phyloP scores from a whole-genome alignment of 2,888 invertebrate genomes.

The Ormyrus nitidulus region DNA sequence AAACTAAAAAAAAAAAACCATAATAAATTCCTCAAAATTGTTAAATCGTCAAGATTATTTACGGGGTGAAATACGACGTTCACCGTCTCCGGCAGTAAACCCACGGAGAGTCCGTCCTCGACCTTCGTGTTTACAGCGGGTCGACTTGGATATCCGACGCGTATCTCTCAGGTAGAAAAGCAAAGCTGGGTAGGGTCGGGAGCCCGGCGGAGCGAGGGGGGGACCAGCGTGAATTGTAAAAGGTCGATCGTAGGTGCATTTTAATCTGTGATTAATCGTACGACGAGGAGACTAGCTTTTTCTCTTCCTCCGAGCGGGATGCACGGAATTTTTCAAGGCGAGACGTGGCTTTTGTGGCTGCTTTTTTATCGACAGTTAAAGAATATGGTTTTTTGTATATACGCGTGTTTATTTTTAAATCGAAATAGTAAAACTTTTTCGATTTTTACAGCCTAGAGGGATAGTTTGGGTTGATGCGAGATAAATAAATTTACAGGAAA shows the following conservation, averaged over 20 bases:
- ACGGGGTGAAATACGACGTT: too few relatives aligned
- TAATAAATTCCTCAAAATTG: too few relatives aligned
- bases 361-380: not conserved
- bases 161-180: constrained; percentile 48
- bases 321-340: constrained; percentile 10
- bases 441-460: too few relatives aligned
- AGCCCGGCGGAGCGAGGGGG: not conserved
- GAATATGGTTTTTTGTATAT: not conserved
- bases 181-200: constrained; percentile 31
- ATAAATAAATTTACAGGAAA: not conserved
- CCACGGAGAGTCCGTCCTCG: not conserved
- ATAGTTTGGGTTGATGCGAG: too few relatives aligned
- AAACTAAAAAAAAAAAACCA: too few relatives aligned
- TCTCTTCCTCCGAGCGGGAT: constrained; percentile 3
- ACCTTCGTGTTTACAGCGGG: constrained; percentile 6
- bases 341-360: not conserved
- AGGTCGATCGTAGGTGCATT: constrained; percentile 49
- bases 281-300: not conserved
- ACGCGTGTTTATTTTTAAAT: not conserved
- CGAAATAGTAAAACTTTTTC: too few relatives aligned
- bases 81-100: too few relatives aligned
- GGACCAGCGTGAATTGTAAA: constrained; percentile 25
- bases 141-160: constrained; percentile 19
- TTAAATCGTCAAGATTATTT: too few relatives aligned
- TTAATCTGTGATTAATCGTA: constrained; percentile 49